Evolutionary conservation across 2,113 vertebrate species (phyloP), one percentile per base, ranked within the genome.

Genomic region (Psilopsiagon aurifrons): DNA sequence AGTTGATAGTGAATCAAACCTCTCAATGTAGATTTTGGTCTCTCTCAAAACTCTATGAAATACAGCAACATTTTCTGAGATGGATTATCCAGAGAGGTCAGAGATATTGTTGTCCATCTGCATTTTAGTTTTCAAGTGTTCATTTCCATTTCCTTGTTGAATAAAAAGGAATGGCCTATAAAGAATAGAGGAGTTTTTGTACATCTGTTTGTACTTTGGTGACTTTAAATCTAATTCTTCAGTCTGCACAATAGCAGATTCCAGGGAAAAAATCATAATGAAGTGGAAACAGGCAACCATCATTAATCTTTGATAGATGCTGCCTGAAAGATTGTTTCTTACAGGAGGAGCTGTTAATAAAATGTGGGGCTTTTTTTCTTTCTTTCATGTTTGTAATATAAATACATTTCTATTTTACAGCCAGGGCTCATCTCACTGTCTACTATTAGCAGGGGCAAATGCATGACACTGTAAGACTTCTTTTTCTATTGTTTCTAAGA

Each of bases 91-190:
- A 60, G 44, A 76, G 39, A 88, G 49, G 83, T 92, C 52, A 86
- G 67, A 76, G 57, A 54, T 62, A 69, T 6, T 80, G 71, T 69
- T 1, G 6, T 66, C 75, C 54, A 62, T 69, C 59, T 76, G 44
- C 35, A 51, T 3, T 9, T 89, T 83, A 95, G 91, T 79, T 94
- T 70, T 69, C 39, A 68, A 79, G 43, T 82, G 55, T 82, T 91
- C 8, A 49, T 80, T 95, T 94, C 74, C 67, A 69, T 68, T 67
- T 92, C 75, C 67, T 85, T 92, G 39, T 60, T 44, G 94, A 89
- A 81, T 68, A 64, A 82, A 86, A 27, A 64, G 29, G 43, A 88
- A 84, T 8, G 91, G 35, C 39, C 35, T 84, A 13, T 6, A 43
- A 91, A 83, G 79, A 74, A 70, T 6, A 47, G 35, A 69, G 43